Conservation (phyloP, 2,888 invertebrate genomes). For the Drosophila sordidula region DNA sequence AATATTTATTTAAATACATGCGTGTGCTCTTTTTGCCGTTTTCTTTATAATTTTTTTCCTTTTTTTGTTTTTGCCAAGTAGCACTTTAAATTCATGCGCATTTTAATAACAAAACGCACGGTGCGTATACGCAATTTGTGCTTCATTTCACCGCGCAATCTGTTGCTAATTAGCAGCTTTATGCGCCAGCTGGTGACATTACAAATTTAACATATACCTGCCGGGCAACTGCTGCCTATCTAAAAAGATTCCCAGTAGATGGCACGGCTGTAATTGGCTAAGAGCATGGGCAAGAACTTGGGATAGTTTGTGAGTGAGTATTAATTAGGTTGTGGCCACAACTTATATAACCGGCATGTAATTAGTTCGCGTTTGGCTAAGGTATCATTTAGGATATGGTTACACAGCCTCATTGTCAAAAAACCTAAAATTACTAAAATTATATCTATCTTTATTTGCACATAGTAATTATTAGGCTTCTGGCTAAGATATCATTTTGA, state of each 20-base stretch:
- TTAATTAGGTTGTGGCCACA: neutral
- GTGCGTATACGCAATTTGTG: slow-evolving; percentile 60
- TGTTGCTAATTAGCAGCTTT: slow-evolving; percentile 44
- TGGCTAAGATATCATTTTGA: no score
- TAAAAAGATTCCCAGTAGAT: slow-evolving; percentile 1
- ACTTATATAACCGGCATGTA: neutral
- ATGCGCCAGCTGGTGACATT: slow-evolving; percentile 17
- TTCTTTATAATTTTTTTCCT: neutral
- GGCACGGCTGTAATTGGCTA: neutral
- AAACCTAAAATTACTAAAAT: no score
- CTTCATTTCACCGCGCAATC: slow-evolving; percentile 30
- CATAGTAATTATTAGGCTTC: no score
- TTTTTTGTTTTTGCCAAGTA: slow-evolving; percentile 21
- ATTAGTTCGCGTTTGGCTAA: no score
- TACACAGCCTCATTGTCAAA: neutral
- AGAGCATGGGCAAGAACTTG: neutral
- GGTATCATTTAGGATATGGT: no score
- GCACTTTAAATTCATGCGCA: slow-evolving; percentile 69
- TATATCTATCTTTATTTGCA: no score
- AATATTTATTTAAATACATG: slow-evolving; percentile 57
- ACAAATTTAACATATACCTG: slow-evolving; percentile 18
- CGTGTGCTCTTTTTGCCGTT: slow-evolving; percentile 33
- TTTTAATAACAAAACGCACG: slow-evolving; percentile 58
- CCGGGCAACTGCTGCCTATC: neutral
- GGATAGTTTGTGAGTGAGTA: neutral